Percentiles rank a stretch among this genome's conserved stretches.
Conservation (phyloP, 2,113 vertebrate genomes). For the Gambusia holbrooki region DNA sequence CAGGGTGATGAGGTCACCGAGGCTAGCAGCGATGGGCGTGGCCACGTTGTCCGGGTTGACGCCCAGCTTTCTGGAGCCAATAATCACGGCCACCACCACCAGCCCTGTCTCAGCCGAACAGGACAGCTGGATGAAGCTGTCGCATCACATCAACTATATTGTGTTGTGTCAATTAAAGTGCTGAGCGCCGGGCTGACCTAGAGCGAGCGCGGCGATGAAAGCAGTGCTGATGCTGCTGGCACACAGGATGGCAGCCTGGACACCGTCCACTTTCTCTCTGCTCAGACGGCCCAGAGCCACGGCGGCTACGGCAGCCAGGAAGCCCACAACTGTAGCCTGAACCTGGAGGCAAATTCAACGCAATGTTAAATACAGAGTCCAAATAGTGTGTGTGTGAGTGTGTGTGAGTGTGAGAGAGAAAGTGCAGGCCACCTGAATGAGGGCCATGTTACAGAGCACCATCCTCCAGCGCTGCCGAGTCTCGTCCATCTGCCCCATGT, state of each 20-base stretch:
- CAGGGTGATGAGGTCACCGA: slow-evolving; percentile 91
- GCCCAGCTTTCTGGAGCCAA: slow-evolving; percentile 86
- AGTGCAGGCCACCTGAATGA: slow-evolving; percentile 83
- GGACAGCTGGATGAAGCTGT: neutral
- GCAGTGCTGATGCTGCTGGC: slow-evolving; percentile 90
- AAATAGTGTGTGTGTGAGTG: neutral
- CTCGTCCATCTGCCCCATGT: slow-evolving; percentile 88
- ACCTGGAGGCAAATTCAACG: slow-evolving; percentile 73
- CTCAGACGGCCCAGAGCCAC: slow-evolving; percentile 83
- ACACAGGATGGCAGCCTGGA: slow-evolving; percentile 84
- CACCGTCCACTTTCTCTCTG: slow-evolving; percentile 79
- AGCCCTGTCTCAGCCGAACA: slow-evolving; percentile 75
- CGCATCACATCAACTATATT: neutral
- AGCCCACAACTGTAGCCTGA: slow-evolving; percentile 91
- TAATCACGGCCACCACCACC: slow-evolving; percentile 89
- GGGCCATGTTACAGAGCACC: slow-evolving; percentile 87
- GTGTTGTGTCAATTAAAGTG: neutral
- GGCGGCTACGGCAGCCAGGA: slow-evolving; percentile 87
- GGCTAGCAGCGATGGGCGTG: slow-evolving; percentile 92
- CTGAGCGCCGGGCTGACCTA: slow-evolving; percentile 77
- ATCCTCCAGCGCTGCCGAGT: slow-evolving; percentile 82
- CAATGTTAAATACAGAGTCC: neutral
- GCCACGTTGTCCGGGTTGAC: slow-evolving; percentile 96
- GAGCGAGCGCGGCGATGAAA: slow-evolving; percentile 85
- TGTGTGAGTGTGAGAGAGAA: neutral